Base-by-base conservation (phyloP, 2,797 vertebrate genomes). In the Tragelaphus oryx region DNA sequence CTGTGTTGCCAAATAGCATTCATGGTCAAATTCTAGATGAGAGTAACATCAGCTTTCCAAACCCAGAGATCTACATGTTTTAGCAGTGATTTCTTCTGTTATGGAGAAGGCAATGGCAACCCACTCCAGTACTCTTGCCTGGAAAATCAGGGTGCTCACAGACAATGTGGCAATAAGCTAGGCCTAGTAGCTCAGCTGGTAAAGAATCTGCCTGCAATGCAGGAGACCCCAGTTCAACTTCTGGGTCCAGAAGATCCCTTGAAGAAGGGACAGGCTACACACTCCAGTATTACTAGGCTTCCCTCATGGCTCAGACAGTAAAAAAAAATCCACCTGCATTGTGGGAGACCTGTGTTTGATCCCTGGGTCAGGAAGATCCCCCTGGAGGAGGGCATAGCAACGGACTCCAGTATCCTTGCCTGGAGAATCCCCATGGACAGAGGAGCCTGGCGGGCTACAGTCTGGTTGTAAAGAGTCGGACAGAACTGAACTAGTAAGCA, bases 381-480 rank as follows among this genome's bases (percentile, higher is more conserved):
- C 65, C 18, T 68, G 33, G 65, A 68, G 65, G 33, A 68, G 18
- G 5, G 33, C 33, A 22, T 68, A 18, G 65, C 65, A 37, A 37
- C 18, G 33, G 33, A 68, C 65, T 68, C 18, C 18, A 22, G 33
- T 68, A 37, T 68, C 65, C 33, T 68, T 37, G 33, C 18, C 65
- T 68, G 18, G 33, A 68, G 18, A 68, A 37, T 22, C 33, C 65
- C 65, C 18, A 22, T 3, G 33, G 33, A 12, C 9, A 6, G 65
- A 68, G 33, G 11, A 68, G 33, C 9, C 65, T 68, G 65, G 18
- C 17, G 0, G 20, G 65, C 33, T 68, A 68, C 3, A 68, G 65
- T 37, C 65, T 0, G 1, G 65, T 12, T 3, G 0, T 22, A 18
- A 37, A 68, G 65, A 68, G 10, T 9, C 1, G 1, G 9, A 37